phyloP scores from a whole-genome alignment of 2,113 vertebrate genomes.

The Eulemur rufifrons region DNA sequence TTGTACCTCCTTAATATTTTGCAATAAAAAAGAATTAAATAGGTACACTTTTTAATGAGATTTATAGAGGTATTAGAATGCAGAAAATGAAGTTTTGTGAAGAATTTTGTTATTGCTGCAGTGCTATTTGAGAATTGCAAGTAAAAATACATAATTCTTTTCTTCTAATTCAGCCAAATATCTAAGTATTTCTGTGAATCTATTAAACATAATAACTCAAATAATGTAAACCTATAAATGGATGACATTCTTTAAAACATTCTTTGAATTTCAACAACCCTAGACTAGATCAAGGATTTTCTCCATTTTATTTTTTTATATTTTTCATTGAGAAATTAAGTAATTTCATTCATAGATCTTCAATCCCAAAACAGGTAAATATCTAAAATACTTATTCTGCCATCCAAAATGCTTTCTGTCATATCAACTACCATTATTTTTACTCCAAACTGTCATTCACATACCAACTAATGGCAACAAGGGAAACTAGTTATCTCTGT shows the following conservation, averaged over 20 bases:
- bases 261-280: neutral
- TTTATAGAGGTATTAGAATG: neutral
- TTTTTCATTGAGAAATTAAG: neutral
- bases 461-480: neutral
- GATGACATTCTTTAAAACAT: neutral
- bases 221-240: neutral
- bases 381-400: neutral
- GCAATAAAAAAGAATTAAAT: neutral
- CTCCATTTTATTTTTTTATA: conserved; percentile 1
- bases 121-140: neutral
- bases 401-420: neutral
- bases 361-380: neutral
- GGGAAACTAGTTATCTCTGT: neutral
- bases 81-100: neutral
- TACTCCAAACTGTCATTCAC: neutral
- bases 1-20: too few relatives aligned
- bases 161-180: neutral
- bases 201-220: neutral
- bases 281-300: neutral
- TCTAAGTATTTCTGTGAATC: neutral
- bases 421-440: neutral
- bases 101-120: neutral
- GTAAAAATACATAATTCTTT: neutral
- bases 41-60: neutral
- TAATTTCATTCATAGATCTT: neutral